Evolutionary conservation across 1,140 invertebrate genomes (phyloP), one percentile per base, ranked within the genome.

Genomic region (Samia ricini): DNA sequence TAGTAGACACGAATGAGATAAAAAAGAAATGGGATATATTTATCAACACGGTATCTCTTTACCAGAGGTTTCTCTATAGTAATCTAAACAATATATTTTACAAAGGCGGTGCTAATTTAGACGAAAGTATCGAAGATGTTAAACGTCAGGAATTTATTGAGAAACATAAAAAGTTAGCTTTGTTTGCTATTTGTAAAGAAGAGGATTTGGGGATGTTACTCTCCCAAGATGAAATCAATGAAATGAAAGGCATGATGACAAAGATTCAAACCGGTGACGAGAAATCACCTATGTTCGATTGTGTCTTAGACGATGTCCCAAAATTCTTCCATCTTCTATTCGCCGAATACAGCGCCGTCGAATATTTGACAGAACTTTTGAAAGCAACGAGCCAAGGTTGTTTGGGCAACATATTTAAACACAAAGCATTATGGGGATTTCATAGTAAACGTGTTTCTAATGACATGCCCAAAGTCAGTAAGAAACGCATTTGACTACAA

Each of bases 101-200:
- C 15, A 6, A 50, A 56, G 22, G 55, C 20, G 29, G 24, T 8
- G 19, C 15, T 22, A 21, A 54, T 2, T 21, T 55, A 12, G 10
- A 60, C 7, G 23, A 51, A 56, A n/a, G 18, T 21, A 6, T 58
- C 20, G 56, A 58, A 21, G 19, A 24, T 5, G 23, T 54, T 2
- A 59, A 61, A 48, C 63, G 68, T 1, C 42, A 33, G 6, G 21
- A 63, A 6, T 69, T 69, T 48, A 50, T 57, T 5, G 52, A 63
- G 18, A 60, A 36, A 2, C 63, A 69, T 29, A 69, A 65, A 63
- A 69, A 65, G 49, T 22, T 69, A 23, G 63, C 60, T 15, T 26
- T 69, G 2, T 69, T 56, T 20, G 60, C 68, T 18, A 63, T 69
- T 26, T 69, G 52, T 19, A 65, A 60, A 36, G 68, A 69, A n/a